These are phyloP conservation scores for Elanus axillaris DNA, from an alignment of 2,113 vertebrate genomes.

Conservation along the genomic window DNA sequence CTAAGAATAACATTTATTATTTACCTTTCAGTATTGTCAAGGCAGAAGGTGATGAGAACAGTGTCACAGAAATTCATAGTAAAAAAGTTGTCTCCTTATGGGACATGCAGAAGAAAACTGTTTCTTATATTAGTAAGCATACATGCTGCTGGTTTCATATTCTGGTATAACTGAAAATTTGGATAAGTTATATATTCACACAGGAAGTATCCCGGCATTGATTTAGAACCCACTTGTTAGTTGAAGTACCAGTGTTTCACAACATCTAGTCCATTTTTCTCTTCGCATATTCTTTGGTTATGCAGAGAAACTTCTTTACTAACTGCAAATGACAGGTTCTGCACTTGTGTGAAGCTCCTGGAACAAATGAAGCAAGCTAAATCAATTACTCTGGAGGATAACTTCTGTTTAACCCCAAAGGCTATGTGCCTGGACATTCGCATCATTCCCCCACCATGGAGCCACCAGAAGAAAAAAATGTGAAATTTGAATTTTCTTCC, in stretches of 20 bases:
- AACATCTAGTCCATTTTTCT: slow-evolving; percentile 16
- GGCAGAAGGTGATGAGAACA: neutral
- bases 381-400: neutral
- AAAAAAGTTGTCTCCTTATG: neutral
- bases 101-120: neutral
- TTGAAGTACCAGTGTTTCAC: slow-evolving; percentile 64
- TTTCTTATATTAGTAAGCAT: neutral
- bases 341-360: slow-evolving; percentile 62
- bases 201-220: neutral
- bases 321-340: slow-evolving; percentile 74
- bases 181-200: neutral
- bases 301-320: slow-evolving; percentile 71
- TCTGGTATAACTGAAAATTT: neutral
- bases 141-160: neutral
- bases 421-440: fast-evolving
- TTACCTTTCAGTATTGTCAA: neutral
- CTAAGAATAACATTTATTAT: neutral
- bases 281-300: slow-evolving; percentile 67
- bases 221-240: neutral
- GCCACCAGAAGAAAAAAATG: neutral
- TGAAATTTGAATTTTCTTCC: neutral
- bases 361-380: neutral
- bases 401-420: neutral
- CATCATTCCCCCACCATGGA: neutral
- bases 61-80: neutral